phyloP scores from a whole-genome alignment of 2,113 vertebrate species.

The Petrocephalus zakoni region DNA sequence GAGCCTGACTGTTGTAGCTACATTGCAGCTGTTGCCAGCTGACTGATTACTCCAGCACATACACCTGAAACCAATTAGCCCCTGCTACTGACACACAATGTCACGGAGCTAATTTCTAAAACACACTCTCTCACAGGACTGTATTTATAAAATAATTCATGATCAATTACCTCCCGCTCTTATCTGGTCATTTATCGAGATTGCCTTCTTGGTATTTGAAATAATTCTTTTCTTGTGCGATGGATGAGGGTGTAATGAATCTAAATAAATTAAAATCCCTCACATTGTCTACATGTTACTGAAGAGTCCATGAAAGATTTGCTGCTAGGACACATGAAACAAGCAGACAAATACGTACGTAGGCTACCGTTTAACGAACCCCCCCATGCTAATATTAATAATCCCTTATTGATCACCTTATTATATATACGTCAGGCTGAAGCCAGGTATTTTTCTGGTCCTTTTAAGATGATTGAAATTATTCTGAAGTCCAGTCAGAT shows the following conservation, averaged over 20 bases:
- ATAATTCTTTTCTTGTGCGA: not conserved
- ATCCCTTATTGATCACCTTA: not conserved
- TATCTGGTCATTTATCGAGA: not conserved
- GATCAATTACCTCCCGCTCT: not conserved
- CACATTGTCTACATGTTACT: not conserved
- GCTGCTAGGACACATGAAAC: not conserved
- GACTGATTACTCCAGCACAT: not conserved
- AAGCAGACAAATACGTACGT: not conserved
- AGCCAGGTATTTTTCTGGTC: not conserved
- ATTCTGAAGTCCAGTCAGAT: not conserved
- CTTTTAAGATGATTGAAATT: not conserved
- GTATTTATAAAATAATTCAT: not conserved
- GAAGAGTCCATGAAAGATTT: not conserved
- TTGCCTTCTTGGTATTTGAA: not conserved
- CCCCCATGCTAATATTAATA: not conserved
- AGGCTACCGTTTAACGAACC: not conserved
- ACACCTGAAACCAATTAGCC: not conserved
- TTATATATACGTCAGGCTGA: not conserved
- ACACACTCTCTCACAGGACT: not conserved
- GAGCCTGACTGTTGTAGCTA: not conserved
- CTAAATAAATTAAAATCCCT: not conserved
- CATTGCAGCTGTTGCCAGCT: not conserved
- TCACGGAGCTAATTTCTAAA: not conserved
- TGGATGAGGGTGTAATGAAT: not conserved
- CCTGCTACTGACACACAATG: not conserved